Evolutionary conservation across 2,113 vertebrate genomes (phyloP), one percentile per base, ranked within the genome.

Genomic region (Acanthochromis polyacanthus): DNA sequence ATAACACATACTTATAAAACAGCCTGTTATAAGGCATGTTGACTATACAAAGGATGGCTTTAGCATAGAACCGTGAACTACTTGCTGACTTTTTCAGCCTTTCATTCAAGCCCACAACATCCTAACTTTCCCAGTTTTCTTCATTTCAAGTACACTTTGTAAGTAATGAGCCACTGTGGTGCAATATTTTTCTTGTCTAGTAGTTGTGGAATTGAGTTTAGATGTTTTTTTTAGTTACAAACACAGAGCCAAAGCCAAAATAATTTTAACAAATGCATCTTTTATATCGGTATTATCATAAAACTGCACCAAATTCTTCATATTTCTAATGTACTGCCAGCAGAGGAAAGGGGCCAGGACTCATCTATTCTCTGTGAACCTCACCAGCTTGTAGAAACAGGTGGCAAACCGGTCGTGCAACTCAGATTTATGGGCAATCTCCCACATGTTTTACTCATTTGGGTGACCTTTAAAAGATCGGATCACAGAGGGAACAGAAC

Each of bases 401-500:
- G 91, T 93, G 92, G 87, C 84, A 75, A 86, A 87, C 59, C 76
- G 81, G 68, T 82, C 52, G 14, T 67, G 80, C 62, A 4, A 15
- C 65, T 74, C 3, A 73, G 82, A 90, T 91, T 91, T 91, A 92
- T 69, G 87, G 78, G 52, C 67, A 67, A 83, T 67, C 86, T 88
- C 85, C 87, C 90, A 90, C 69, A 84, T 93, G 90, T 90, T 92
- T 80, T 81, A 85, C 80, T 88, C 87, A 91, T 93, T 92, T 83
- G 48, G 48, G 71, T 66, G 78, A 85, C 76, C 72, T 75, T 74
- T 72, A 32, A 77, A 78, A 84, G 72, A 85, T 88, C 82, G 66
- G 22, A 84, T 88, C 91, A 70, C 79, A 77, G 56, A 70, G 40
- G 36, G 80, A 52, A 60, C 43, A 70, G 40, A 56, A 71, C 76